Evolutionary conservation across 1,140 invertebrate genomes (phyloP).

Genomic region (Harlomillsia oculata): DNA sequence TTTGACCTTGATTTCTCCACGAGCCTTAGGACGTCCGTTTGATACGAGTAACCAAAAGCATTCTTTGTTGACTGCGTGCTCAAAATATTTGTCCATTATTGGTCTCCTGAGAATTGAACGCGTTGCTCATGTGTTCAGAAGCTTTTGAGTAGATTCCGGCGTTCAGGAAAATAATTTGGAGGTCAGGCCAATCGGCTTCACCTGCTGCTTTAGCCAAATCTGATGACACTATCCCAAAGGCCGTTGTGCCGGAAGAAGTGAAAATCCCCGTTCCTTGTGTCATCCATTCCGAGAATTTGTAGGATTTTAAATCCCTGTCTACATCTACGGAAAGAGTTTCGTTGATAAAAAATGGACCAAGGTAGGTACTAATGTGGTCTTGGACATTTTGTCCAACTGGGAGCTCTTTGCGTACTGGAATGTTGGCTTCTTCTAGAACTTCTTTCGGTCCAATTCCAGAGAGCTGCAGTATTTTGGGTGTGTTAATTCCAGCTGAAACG

Average conservation of each 20-base stretch:
- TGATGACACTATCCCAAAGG: slow-evolving; percentile 18
- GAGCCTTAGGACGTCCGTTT: neutral
- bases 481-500: slow-evolving; percentile 1
- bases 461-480: slow-evolving; percentile 1
- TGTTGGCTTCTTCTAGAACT: slow-evolving; percentile 23
- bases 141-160: slow-evolving; percentile 5
- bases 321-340: neutral
- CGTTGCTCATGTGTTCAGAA: slow-evolving; percentile 8
- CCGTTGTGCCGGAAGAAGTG: slow-evolving; percentile 10
- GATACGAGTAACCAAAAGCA: neutral
- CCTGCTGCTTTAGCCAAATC: slow-evolving; percentile 5
- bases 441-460: slow-evolving; percentile 3
- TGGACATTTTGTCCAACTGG: slow-evolving; percentile 44
- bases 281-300: slow-evolving; percentile 1
- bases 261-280: slow-evolving; percentile 18
- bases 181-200: slow-evolving; percentile 25
- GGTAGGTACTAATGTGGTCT: slow-evolving; percentile 38
- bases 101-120: slow-evolving; percentile 13
- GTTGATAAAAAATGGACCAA: slow-evolving; percentile 18
- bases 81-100: slow-evolving; percentile 13
- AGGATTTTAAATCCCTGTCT: slow-evolving; percentile 8
- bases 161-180: slow-evolving; percentile 13
- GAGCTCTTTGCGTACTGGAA: slow-evolving; percentile 36
- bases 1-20: slow-evolving; percentile 16
- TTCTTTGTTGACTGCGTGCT: slow-evolving; percentile 18